phyloP scores from a whole-genome alignment of 2,113 vertebrate genomes.

The Hypanus sabinus region DNA sequence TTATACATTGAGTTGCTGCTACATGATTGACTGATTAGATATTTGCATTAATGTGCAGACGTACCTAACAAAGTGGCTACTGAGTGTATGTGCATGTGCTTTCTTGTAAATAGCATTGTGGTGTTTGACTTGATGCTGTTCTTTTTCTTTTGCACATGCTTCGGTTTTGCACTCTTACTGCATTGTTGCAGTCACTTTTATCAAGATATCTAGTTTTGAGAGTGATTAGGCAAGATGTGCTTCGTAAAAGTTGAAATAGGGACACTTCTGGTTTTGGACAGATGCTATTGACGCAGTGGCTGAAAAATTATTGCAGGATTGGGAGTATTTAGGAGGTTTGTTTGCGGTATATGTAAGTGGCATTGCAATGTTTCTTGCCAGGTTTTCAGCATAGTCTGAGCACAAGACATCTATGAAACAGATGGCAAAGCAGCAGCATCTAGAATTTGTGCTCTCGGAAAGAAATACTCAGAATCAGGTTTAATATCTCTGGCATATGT shows the following conservation, averaged over 20 bases:
- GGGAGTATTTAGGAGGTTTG: not conserved
- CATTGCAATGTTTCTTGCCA: not conserved
- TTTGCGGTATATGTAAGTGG: not conserved
- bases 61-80: no score
- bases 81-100: not conserved
- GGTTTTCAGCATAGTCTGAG: not conserved
- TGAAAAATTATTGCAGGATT: constrained; percentile 18
- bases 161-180: not conserved
- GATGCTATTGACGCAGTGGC: not conserved
- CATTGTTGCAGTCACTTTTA: not conserved
- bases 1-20: no score
- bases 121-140: not conserved
- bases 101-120: not conserved
- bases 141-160: not conserved
- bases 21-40: no score
- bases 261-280: not conserved
- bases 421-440: not conserved
- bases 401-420: not conserved
- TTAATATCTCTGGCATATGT: no score
- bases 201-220: not conserved
- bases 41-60: no score
- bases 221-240: not conserved
- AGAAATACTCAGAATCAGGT: not conserved
- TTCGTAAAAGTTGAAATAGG: not conserved
- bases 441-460: not conserved